Conservation (phyloP, 2,888 invertebrate genomes). For the Lordiphosa fenestrarum region DNA sequence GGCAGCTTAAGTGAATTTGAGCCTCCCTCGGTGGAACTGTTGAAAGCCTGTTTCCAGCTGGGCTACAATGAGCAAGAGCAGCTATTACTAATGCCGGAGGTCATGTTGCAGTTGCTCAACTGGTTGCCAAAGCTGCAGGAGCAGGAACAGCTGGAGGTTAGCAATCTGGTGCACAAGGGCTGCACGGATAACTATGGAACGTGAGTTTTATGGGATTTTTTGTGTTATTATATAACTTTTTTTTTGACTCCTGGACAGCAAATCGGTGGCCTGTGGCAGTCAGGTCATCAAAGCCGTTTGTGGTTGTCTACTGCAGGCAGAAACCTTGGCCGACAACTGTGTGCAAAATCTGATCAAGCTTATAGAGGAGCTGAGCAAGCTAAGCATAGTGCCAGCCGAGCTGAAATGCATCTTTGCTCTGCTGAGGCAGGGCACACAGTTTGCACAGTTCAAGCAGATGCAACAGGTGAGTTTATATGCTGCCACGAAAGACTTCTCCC, state of each 20-base stretch:
- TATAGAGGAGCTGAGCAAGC: slow-evolving; percentile 82
- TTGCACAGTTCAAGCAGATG: slow-evolving; percentile 76
- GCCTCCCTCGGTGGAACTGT: slow-evolving; percentile 79
- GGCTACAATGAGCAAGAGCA: slow-evolving; percentile 78
- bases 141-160: slow-evolving; percentile 79
- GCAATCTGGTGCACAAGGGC: slow-evolving; percentile 78
- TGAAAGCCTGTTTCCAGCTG: slow-evolving; percentile 81
- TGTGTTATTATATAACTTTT: not conserved
- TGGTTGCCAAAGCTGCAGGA: slow-evolving; percentile 81
- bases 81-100: slow-evolving; percentile 80
- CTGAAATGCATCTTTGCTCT: slow-evolving; percentile 82
- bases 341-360: slow-evolving; percentile 82
- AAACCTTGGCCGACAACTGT: slow-evolving; percentile 79
- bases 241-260: slow-evolving; percentile 76
- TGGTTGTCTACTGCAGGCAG: slow-evolving; percentile 79
- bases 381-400: slow-evolving; percentile 82
- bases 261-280: slow-evolving; percentile 82
- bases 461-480: slow-evolving; percentile 52
- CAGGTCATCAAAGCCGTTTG: slow-evolving; percentile 81
- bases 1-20: slow-evolving; percentile 79
- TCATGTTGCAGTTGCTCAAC: slow-evolving; percentile 81
- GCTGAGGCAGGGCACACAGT: slow-evolving; percentile 73
- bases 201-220: slow-evolving; percentile 53
- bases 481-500: not conserved
- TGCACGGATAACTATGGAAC: slow-evolving; percentile 81